phyloP scores from a whole-genome alignment of 2,888 invertebrate genomes.

The Platynereis dumerilii region DNA sequence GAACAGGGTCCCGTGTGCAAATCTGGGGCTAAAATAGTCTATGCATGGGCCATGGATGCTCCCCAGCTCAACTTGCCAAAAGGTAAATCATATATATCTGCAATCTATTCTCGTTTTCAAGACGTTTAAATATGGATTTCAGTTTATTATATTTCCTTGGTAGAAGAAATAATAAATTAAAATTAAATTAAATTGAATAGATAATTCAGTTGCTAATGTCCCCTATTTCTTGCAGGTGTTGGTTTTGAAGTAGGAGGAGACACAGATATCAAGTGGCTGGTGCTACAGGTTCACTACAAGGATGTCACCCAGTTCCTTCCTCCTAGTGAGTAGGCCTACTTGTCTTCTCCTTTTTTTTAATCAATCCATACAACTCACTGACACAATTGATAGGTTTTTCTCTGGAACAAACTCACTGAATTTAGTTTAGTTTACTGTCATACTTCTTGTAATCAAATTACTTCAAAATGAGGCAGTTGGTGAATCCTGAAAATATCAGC shows the following conservation, averaged over 20 bases:
- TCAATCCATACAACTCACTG: too few species aligned
- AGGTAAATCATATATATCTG: conserved; percentile 44
- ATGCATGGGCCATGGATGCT: conserved; percentile 72
- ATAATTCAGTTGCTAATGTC: not conserved
- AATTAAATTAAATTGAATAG: not conserved
- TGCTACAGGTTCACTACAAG: conserved; percentile 68
- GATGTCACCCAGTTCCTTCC: conserved; percentile 59
- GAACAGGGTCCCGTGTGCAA: conserved; percentile 49
- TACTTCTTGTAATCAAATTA: too few species aligned
- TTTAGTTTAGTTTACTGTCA: too few species aligned
- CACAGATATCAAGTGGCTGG: conserved; percentile 66
- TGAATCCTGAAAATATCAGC: too few species aligned
- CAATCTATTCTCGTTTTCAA: too few species aligned
- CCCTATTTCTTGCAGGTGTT: conserved; percentile 60
- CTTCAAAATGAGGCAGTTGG: too few species aligned
- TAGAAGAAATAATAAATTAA: not conserved
- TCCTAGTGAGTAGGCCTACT: conserved; percentile 44
- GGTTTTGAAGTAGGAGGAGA: conserved; percentile 68
- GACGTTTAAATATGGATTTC: too few species aligned
- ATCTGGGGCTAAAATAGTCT: conserved; percentile 65
- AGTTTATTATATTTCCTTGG: not conserved
- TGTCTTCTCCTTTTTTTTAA: too few species aligned
- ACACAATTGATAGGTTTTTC: too few species aligned
- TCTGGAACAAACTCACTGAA: too few species aligned
- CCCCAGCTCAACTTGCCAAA: conserved; percentile 67